Evolutionary conservation across 2,888 invertebrate species (phyloP).

Genomic region (Heteropelma amictum): DNA sequence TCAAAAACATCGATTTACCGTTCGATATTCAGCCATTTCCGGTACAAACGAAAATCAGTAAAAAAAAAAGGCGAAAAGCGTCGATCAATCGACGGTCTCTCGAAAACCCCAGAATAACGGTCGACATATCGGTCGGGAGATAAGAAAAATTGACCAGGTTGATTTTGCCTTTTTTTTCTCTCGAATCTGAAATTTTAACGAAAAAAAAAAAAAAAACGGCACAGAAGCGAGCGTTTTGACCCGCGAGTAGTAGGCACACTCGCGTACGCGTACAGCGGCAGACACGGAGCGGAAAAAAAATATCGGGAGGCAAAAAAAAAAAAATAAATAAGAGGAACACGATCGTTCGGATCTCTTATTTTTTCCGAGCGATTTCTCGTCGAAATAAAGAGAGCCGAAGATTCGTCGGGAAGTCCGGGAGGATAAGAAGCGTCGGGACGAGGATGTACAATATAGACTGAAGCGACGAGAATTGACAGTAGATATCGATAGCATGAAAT

Average conservation of each 20-base stretch:
- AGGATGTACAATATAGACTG: constrained; percentile 55
- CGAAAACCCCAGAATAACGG: too few species aligned
- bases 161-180: neutral
- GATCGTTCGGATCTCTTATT: neutral
- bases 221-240: constrained; percentile 43
- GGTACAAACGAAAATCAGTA: too few species aligned
- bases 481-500: constrained; percentile 56
- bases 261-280: constrained; percentile 54
- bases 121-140: too few species aligned
- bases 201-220: neutral
- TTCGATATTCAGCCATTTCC: too few species aligned
- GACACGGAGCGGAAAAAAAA: constrained; percentile 31
- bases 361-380: neutral
- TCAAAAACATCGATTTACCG: too few species aligned
- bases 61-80: too few species aligned
- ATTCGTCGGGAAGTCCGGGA: constrained; percentile 69
- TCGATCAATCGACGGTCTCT: too few species aligned
- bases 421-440: constrained; percentile 59
- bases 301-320: constrained; percentile 1
- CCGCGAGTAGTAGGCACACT: constrained; percentile 79
- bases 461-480: constrained; percentile 58
- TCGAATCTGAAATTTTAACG: neutral
- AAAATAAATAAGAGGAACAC: neutral
- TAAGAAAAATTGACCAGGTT: too few species aligned
- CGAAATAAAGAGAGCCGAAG: constrained; percentile 72